Evolutionary conservation across 2,888 invertebrate genomes (phyloP).

Genomic region (Dicroscelio sp.): DNA sequence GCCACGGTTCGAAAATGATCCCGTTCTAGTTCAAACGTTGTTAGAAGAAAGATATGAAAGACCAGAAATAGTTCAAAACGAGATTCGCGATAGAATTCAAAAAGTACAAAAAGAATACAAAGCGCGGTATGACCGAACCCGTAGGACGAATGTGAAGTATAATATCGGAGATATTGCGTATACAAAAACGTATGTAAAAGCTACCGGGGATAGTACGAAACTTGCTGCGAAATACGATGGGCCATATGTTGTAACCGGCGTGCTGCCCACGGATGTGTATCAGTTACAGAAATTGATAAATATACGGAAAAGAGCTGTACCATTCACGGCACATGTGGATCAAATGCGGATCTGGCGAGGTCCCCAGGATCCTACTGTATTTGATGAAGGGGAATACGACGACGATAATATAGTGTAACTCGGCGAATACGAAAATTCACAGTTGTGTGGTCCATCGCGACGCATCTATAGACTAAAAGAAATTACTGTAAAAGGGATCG

Average conservation of each 20-base stretch:
- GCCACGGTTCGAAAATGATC: not conserved
- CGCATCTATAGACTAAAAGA: too few species aligned
- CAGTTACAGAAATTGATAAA: not conserved
- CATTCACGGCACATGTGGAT: not conserved
- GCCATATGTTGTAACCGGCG: not conserved
- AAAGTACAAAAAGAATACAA: conserved; percentile 45
- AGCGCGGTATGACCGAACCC: not conserved
- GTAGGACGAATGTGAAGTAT: not conserved
- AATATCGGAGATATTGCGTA: conserved; percentile 21
- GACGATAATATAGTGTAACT: too few species aligned
- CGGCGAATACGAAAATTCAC: too few species aligned
- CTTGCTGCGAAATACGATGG: conserved; percentile 73
- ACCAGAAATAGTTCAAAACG: not conserved
- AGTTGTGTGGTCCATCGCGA: too few species aligned
- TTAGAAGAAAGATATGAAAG: not conserved
- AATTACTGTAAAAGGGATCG: too few species aligned
- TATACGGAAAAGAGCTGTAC: not conserved
- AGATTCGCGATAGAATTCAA: conserved; percentile 4
- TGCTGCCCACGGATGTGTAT: too few species aligned
- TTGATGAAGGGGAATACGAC: too few species aligned
- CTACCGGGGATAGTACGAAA: conserved; percentile 76
- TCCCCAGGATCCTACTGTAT: not conserved
- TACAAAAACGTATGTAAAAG: not conserved
- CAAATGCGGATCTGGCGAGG: conserved; percentile 25
- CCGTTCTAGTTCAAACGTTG: not conserved